Evolutionary conservation across 2,113 vertebrate species (phyloP).

Genomic region (Peromyscus polionotus): DNA sequence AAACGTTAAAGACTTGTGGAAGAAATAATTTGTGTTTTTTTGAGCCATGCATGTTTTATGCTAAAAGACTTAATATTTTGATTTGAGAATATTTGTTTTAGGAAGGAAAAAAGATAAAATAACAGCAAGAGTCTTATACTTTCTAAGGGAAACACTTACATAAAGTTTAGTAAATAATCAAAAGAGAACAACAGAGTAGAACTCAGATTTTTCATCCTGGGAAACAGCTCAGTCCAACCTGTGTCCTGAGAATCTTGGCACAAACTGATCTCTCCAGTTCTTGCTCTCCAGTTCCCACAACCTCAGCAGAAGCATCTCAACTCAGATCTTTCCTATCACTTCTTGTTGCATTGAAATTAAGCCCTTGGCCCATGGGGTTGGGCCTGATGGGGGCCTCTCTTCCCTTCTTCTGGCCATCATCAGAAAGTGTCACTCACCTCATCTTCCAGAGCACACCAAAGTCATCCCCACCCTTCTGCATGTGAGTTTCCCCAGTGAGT

Average conservation of each 20-base stretch:
- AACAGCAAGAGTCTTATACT: neutral
- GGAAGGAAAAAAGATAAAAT: conserved; percentile 13
- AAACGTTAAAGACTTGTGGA: neutral
- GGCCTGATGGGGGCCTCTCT: neutral
- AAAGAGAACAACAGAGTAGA: neutral
- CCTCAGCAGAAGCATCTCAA: neutral
- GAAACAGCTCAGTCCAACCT: neutral
- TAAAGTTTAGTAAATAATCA: conserved; percentile 15
- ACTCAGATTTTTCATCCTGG: conserved; percentile 29
- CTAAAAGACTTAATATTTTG: neutral
- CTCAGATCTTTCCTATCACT: neutral
- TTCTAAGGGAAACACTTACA: neutral
- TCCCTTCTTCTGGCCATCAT: neutral
- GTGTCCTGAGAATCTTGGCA: neutral
- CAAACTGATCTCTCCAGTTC: neutral
- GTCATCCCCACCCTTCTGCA: neutral
- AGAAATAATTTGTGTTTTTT: neutral
- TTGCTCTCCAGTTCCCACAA: neutral
- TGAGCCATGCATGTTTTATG: neutral
- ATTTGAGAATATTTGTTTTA: neutral
- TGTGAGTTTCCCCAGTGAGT: too few species aligned
- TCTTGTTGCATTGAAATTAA: neutral
- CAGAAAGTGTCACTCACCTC: neutral
- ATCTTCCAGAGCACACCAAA: neutral
- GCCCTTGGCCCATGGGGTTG: neutral